Evolutionary conservation across 2,888 invertebrate species (phyloP), one percentile per base, ranked within the genome.

Genomic region (Chloromyia formosa): DNA sequence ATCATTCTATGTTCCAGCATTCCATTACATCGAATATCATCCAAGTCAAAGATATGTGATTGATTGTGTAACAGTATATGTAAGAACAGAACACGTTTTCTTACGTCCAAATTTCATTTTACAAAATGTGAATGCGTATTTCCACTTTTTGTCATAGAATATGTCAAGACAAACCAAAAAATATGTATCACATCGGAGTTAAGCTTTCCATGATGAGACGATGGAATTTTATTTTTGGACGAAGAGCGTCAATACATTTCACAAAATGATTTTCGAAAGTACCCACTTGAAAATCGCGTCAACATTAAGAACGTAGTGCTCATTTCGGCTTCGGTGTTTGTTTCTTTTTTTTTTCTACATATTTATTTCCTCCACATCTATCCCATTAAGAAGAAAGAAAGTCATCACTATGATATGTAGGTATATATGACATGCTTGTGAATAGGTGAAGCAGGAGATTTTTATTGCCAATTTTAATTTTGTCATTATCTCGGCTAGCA

Each of bases 151-250:
- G 68, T 53, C 68, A 54, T 53, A 69, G 68, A 54, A 69, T 66
- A 66, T 69, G 35, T 69, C 53, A 23, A 53, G 18, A 23, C 7
- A 22, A 1, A 35, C 27, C 45, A 23, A 69, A 69, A 69, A 69
- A 69, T 53, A 35, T 53, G 16, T 69, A 53, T 53, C 23, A 53
- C 68, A 54, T 27, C 16, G 68, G 16, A 27, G 53, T 69, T 69
- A 53, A 69, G 54, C 68, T 69, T 45, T 69, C 68, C 68, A 69
- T 69, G 68, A 69, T 54, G 68, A 69, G 54, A 20, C 54, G 68
- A 69, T 69, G 68, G 68, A 69, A 69, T 69, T 69, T 69, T 69
- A 69, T 69, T 69, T 69, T 69, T 69, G 68, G 68, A 69, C 54
- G 68, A 69, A 22, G 27, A 69, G 68, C 68, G 68, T 69, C 68